phyloP scores from a whole-genome alignment of 2,797 vertebrate species.

The Enteromius paludinosus region DNA sequence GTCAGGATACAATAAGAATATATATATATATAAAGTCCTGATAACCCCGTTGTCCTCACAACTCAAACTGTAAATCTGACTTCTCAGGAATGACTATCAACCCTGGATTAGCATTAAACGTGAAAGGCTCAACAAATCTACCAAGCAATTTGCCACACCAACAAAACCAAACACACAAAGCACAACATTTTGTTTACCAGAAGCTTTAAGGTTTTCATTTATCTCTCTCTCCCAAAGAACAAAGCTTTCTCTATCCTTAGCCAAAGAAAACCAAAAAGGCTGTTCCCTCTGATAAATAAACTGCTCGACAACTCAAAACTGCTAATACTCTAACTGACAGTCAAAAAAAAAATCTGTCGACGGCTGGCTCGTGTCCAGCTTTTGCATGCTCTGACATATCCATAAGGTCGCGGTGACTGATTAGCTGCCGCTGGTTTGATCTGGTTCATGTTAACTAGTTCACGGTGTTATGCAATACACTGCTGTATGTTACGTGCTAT shows the following conservation, averaged over 20 bases:
- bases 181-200: background rate
- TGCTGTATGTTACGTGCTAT: background rate
- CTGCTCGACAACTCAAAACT: conserved; percentile 21
- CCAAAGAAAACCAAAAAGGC: conserved; percentile 8
- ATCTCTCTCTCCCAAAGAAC: conserved; percentile 1
- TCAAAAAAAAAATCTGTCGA: conserved; percentile 14
- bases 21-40: background rate
- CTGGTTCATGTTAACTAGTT: conserved; percentile 41
- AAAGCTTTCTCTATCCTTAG: conserved; percentile 33
- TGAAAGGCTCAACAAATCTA: background rate
- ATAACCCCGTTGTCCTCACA: background rate
- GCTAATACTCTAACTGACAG: conserved; percentile 37
- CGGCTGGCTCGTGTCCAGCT: conserved; percentile 14
- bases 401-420: conserved; percentile 23
- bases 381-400: conserved; percentile 30
- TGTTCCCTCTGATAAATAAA: conserved; percentile 36
- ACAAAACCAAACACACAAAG: background rate
- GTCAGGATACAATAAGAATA: background rate
- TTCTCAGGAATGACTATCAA: background rate
- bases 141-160: background rate
- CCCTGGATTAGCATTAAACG: background rate
- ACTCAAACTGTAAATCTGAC: background rate
- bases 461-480: conserved; percentile 20
- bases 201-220: background rate
- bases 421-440: conserved; percentile 33